Base-by-base conservation (phyloP, 2,113 vertebrate genomes). In the Entomyzon cyanotis region DNA sequence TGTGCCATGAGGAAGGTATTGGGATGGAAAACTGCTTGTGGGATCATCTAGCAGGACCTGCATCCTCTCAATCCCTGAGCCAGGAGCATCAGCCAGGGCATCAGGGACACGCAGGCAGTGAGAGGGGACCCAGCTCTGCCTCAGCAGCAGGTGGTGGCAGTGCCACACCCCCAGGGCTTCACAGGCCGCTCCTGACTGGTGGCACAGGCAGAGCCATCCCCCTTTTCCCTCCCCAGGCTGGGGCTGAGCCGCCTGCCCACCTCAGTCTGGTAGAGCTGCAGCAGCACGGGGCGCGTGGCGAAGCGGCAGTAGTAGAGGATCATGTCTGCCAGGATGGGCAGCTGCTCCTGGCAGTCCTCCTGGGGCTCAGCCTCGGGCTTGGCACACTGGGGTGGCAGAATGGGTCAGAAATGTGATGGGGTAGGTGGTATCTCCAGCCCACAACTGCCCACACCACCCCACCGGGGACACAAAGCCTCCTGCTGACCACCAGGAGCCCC, bases 191-290 rank as follows among this genome's bases (percentile, higher is more conserved):
- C 30, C 60, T 1, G 1, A 7, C 4, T 1, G 5, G 6, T 9
- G 41, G 7, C 52, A 71, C 33, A 33, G 62, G 56, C 70, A 74
- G 60, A 62, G 31, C n/a, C 69, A 63, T 2, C 18, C 27, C 27
- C 7, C 15, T 7, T 15, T 25, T 4, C 21, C 62, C 22, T 23
- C 0, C 0, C 33, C 68, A 31, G 58, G 71, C 31, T 0, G 5
- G 31, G 19, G 46, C 65, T 28, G 65, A 76, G 56, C 63, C 50
- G 89, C 9, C 65, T 52, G 20, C 97, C 91, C 65, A 99, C 99
- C 99, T 99, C 99, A 1, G 98, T 98, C 96, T 99, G 99, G 87
- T 99, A 99, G 78, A 99, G 98, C 97, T 99, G 99, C 93, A 99
- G 97, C 65, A 99, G 98, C 73, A 99, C 94, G 0, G 99, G 98